Conservation (phyloP, 2,888 invertebrate species). For the Choreutis nemorana region DNA sequence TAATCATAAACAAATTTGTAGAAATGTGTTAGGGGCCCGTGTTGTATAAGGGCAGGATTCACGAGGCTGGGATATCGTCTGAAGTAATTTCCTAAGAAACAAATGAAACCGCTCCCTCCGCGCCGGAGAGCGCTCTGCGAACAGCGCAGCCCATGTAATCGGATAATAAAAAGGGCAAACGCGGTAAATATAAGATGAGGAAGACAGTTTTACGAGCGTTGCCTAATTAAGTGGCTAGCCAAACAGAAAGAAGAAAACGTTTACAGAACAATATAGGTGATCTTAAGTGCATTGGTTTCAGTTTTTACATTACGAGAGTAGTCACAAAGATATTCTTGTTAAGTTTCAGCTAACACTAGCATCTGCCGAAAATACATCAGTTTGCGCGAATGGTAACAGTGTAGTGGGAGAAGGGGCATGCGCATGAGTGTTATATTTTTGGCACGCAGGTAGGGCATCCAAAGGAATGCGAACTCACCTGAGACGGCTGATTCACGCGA, state of each 20-base stretch:
- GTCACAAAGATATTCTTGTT: too few relatives aligned
- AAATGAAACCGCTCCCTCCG: slow-evolving; percentile 64
- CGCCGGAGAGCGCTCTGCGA: slow-evolving; percentile 54
- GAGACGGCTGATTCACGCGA: slow-evolving; percentile 54
- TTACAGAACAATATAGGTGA: slow-evolving; percentile 41
- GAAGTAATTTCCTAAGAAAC: slow-evolving; percentile 62
- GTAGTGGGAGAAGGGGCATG: slow-evolving; percentile 30
- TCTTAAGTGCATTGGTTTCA: too few relatives aligned
- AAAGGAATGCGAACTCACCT: slow-evolving; percentile 64
- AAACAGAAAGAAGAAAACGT: slow-evolving; percentile 55
- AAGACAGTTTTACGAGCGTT: slow-evolving; percentile 66
- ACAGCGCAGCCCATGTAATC: slow-evolving; percentile 64
- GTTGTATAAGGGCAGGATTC: slow-evolving; percentile 16
- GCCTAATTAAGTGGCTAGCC: slow-evolving; percentile 66
- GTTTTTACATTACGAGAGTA: too few relatives aligned
- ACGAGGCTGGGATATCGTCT: slow-evolving; percentile 32
- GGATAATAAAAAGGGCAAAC: slow-evolving; percentile 68
- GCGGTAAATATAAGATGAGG: slow-evolving; percentile 68
- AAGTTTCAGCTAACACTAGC: too few relatives aligned
- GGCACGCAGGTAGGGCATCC: slow-evolving; percentile 56
- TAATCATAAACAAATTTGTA: slow-evolving; percentile 28
- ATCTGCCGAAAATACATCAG: slow-evolving; percentile 33
- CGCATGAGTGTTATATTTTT: slow-evolving; percentile 49
- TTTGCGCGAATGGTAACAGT: slow-evolving; percentile 20
- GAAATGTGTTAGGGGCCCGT: slow-evolving; percentile 22